Percentiles rank a stretch among this genome's conserved stretches.
phyloP scores from a whole-genome alignment of 1,140 invertebrate genomes.

The Pseudomyrmex pallidus region DNA sequence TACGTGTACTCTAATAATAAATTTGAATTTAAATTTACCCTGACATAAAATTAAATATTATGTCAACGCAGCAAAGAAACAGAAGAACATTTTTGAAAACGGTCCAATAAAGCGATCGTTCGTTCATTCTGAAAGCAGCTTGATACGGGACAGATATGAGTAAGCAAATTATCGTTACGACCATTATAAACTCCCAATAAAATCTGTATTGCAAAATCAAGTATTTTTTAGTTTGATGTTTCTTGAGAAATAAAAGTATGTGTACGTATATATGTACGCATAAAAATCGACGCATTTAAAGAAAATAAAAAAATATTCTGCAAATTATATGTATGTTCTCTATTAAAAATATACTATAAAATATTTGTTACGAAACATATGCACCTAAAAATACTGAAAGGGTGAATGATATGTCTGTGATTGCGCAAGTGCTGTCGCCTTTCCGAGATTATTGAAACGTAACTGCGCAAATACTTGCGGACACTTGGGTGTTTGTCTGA shows the following conservation, averaged over 20 bases:
- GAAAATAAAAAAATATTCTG: background rate
- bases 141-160: conserved; percentile 77
- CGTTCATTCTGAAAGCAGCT: conserved; percentile 74
- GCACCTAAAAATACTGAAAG: conserved; percentile 83
- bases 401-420: conserved; percentile 77
- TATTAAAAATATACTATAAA: background rate
- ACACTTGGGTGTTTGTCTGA: conserved; percentile 76
- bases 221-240: background rate
- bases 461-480: conserved; percentile 78
- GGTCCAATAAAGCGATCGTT: conserved; percentile 61
- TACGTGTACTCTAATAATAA: background rate
- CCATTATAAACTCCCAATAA: conserved; percentile 78
- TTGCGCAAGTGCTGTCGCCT: conserved; percentile 76
- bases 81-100: conserved; percentile 75
- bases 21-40: conserved; percentile 73
- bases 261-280: background rate
- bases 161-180: conserved; percentile 69
- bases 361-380: too few relatives aligned
- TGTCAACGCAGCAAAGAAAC: conserved; percentile 73
- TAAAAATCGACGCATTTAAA: background rate
- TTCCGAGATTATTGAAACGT: conserved; percentile 76
- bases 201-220: conserved; percentile 20
- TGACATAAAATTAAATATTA: conserved; percentile 80
- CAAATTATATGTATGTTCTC: background rate
- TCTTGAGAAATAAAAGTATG: background rate